phyloP scores from a whole-genome alignment of 2,797 vertebrate genomes.

The Onychomys torridus region DNA sequence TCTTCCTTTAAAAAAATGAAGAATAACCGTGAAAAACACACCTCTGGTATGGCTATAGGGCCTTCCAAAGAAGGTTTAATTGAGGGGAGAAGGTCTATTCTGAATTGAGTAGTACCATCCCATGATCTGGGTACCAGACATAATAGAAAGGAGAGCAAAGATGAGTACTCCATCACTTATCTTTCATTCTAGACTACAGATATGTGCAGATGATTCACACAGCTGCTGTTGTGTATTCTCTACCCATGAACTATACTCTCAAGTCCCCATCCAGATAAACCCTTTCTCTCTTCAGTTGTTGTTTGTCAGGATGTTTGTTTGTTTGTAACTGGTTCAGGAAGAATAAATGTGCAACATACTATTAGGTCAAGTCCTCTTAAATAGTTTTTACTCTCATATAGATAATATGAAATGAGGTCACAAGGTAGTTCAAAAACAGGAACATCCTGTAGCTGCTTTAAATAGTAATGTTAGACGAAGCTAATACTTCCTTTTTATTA shows the following conservation, averaged over 20 bases:
- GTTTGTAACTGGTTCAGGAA: background rate
- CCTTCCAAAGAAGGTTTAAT: background rate
- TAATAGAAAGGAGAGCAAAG: background rate
- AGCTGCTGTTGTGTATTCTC: background rate
- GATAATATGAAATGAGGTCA: background rate
- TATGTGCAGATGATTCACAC: background rate
- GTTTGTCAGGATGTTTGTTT: background rate
- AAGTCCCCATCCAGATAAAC: background rate
- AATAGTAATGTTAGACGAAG: background rate
- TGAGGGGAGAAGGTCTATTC: background rate
- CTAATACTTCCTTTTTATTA: constrained; percentile 33
- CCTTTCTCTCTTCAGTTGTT: background rate
- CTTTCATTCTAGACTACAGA: background rate
- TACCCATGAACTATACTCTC: background rate
- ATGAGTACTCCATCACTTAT: background rate
- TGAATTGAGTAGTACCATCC: background rate
- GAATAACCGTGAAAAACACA: background rate
- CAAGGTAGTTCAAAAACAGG: background rate
- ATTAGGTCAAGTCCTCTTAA: background rate
- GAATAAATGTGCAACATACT: background rate
- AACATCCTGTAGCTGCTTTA: background rate
- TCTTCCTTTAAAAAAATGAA: background rate
- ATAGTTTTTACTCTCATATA: background rate
- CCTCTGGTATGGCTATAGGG: no score
- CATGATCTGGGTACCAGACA: background rate